phyloP scores from a whole-genome alignment of 2,113 vertebrate species.

The Daboia siamensis region DNA sequence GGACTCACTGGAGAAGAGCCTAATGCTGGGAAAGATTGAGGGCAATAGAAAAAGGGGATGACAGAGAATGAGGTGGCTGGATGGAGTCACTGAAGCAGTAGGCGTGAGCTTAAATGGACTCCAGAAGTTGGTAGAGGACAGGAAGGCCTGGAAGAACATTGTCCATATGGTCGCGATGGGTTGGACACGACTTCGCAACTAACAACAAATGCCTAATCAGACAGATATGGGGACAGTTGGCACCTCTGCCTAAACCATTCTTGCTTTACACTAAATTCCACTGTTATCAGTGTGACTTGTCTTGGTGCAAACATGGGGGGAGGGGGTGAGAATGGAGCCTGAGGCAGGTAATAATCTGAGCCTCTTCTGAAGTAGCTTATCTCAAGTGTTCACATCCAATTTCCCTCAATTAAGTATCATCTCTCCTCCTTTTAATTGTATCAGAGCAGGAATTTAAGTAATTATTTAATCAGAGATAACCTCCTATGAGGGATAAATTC shows the following conservation, averaged over 20 bases:
- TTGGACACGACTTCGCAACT: too few relatives aligned
- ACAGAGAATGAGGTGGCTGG: too few relatives aligned
- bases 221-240: background rate
- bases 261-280: background rate
- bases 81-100: too few relatives aligned
- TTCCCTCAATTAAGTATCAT: background rate
- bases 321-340: background rate
- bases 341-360: background rate
- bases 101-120: too few relatives aligned
- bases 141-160: too few relatives aligned
- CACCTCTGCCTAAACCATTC: background rate
- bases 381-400: background rate
- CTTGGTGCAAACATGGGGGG: background rate
- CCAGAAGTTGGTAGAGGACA: too few relatives aligned
- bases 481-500: constrained; percentile 9
- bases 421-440: constrained; percentile 5
- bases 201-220: background rate
- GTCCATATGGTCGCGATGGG: too few relatives aligned
- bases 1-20: too few relatives aligned
- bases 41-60: too few relatives aligned
- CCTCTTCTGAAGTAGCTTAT: background rate
- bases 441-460: constrained; percentile 37
- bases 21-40: too few relatives aligned
- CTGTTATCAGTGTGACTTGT: background rate
- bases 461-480: constrained; percentile 47